These are phyloP conservation scores for Drosophila serrata DNA, from an alignment of 1,140 invertebrate species.

Conservation along the genomic window DNA sequence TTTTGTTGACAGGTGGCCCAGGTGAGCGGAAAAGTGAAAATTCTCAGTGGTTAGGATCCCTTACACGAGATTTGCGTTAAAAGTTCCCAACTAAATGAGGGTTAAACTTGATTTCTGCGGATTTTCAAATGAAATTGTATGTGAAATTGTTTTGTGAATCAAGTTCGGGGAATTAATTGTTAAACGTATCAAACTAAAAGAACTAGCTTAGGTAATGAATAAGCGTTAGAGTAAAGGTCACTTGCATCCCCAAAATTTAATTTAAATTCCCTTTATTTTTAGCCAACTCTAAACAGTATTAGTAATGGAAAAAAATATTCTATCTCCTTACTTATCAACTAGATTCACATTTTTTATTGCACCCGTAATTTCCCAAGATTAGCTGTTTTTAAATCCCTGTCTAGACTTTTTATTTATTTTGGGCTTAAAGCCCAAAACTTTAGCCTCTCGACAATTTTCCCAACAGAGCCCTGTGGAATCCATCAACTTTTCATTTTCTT, in stretches of 20 bases:
- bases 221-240: too few species aligned
- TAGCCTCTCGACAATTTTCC: neutral
- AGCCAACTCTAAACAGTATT: neutral
- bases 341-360: neutral
- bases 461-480: neutral
- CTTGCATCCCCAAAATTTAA: too few species aligned
- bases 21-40: constrained; percentile 15
- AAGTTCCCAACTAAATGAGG: constrained; percentile 5
- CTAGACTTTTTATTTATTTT: constrained; percentile 30
- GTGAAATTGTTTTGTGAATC: too few species aligned
- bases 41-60: neutral
- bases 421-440: constrained; percentile 13
- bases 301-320: too few species aligned
- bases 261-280: neutral
- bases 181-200: too few species aligned
- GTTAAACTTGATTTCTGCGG: constrained; percentile 8
- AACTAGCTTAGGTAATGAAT: neutral
- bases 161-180: too few species aligned
- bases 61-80: constrained; percentile 30
- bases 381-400: constrained; percentile 24
- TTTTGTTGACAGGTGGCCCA: constrained; percentile 45
- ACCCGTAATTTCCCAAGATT: neutral
- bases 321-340: neutral
- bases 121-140: constrained; percentile 5
- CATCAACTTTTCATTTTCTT: constrained; percentile 43